Conservation (phyloP, 2,797 vertebrate species). For the Coregonus ussuriensis region DNA sequence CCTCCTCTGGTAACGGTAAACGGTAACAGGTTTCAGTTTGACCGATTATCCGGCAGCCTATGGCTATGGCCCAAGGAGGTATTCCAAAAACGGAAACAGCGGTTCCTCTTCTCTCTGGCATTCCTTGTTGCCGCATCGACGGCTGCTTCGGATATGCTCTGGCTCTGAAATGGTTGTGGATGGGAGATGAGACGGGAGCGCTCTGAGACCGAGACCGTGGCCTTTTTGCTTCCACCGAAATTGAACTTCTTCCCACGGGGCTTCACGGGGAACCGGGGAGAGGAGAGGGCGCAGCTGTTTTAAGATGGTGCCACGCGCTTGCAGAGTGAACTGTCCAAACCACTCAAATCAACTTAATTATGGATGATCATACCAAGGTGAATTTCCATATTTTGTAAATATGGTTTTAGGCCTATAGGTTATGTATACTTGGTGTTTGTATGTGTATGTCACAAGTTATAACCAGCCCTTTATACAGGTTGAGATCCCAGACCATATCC, state of each 20-base stretch:
- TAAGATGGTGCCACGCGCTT: not conserved
- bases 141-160: not conserved
- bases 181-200: not conserved
- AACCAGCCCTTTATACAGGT: not conserved
- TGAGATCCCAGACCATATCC: not conserved
- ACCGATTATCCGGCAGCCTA: constrained; percentile 5
- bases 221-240: not conserved
- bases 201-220: not conserved
- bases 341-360: constrained; percentile 3
- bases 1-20: not conserved
- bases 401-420: not conserved
- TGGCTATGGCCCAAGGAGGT: constrained; percentile 19
- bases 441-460: not conserved
- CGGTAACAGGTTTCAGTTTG: not conserved
- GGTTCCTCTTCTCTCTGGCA: constrained; percentile 9
- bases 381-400: not conserved
- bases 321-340: not conserved
- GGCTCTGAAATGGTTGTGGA: not conserved
- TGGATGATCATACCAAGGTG: not conserved
- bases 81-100: constrained; percentile 45
- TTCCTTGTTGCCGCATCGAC: constrained; percentile 16
- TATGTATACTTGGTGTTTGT: not conserved
- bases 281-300: constrained; percentile 6
- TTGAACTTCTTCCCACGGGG: not conserved
- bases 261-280: not conserved